Evolutionary conservation across 2,797 vertebrate genomes (phyloP).

Genomic region (Sciurus carolinensis): DNA sequence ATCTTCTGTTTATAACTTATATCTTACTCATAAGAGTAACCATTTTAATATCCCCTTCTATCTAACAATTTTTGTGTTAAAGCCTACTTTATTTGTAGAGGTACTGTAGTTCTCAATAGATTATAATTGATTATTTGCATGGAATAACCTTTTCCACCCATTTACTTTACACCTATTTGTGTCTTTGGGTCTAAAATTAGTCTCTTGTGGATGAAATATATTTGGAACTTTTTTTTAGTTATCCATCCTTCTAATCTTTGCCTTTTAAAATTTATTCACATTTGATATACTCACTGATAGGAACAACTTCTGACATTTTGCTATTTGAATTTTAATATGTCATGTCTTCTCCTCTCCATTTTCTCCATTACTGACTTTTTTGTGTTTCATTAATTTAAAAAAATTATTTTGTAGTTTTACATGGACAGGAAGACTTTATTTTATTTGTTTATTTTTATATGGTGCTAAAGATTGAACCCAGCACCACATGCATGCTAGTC

Average conservation of each 20-base stretch:
- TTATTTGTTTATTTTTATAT: too few relatives aligned
- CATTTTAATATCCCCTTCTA: not conserved
- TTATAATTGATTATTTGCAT: not conserved
- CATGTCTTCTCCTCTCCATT: not conserved
- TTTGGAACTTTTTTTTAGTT: not conserved
- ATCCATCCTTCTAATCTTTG: not conserved
- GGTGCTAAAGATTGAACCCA: too few relatives aligned
- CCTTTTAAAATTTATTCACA: not conserved
- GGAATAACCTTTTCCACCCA: not conserved
- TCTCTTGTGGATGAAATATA: not conserved
- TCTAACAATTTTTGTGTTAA: constrained; percentile 12
- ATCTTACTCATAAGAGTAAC: not conserved
- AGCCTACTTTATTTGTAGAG: not conserved
- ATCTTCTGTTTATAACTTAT: too few relatives aligned
- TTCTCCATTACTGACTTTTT: not conserved
- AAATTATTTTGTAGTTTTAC: too few relatives aligned
- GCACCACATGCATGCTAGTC: too few relatives aligned
- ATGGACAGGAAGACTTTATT: too few relatives aligned
- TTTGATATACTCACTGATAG: constrained; percentile 22
- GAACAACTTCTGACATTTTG: constrained; percentile 9
- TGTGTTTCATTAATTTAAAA: not conserved
- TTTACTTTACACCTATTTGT: not conserved
- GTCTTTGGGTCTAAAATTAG: constrained; percentile 31
- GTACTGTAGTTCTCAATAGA: not conserved
- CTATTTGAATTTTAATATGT: constrained; percentile 34